Evolutionary conservation across 2,113 vertebrate species (phyloP).

Genomic region (Recurvirostra avosetta): DNA sequence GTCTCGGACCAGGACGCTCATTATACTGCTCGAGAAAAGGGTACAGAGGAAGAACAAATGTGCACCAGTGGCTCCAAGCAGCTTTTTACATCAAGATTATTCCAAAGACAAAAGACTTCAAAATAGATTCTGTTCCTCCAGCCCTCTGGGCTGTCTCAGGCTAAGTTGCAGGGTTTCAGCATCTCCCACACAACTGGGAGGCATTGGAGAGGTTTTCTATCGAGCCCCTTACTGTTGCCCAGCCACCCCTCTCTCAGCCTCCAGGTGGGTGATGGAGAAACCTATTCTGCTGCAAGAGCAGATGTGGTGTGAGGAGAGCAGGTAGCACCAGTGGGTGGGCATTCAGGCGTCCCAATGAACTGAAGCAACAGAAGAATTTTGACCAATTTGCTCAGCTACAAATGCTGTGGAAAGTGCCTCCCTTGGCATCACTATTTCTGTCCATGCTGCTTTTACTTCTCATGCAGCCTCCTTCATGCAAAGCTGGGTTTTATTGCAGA

Average conservation of each 20-base stretch:
- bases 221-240: not conserved
- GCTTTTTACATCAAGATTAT: not conserved
- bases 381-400: not conserved
- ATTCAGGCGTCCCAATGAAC: not conserved
- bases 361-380: not conserved
- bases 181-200: not conserved
- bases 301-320: not conserved
- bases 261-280: not conserved
- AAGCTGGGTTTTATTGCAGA: not conserved
- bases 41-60: not conserved
- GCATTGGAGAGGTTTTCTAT: not conserved
- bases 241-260: not conserved
- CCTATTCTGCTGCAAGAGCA: not conserved
- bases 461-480: not conserved
- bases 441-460: not conserved
- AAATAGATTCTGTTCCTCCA: not conserved
- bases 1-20: rapidly evolving
- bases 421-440: not conserved
- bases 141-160: not conserved
- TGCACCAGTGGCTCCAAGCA: not conserved
- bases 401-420: not conserved
- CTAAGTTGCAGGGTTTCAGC: not conserved
- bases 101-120: not conserved
- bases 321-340: not conserved
- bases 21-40: not conserved